A percentile compares a stretch with the other conserved stretches of the same genome.
These are phyloP conservation scores for Pyrgilauda ruficollis DNA, from an alignment of 2,113 vertebrate genomes.

Conservation along the genomic window DNA sequence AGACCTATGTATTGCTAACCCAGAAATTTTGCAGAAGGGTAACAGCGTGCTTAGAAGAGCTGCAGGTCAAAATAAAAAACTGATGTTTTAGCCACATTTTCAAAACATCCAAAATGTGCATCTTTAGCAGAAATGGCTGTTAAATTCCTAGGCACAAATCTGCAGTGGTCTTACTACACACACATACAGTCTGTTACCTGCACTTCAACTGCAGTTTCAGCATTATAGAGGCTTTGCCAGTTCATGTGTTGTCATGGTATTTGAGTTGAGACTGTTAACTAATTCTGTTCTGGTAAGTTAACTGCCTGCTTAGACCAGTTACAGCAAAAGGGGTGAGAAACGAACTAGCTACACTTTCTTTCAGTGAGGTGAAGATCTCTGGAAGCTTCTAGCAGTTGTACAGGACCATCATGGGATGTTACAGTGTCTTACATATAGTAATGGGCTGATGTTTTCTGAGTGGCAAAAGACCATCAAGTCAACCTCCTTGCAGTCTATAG, in stretches of 20 bases:
- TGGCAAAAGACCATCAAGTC: neutral
- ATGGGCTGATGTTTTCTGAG: neutral
- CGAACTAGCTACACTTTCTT: neutral
- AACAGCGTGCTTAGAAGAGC: neutral
- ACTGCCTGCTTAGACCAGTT: neutral
- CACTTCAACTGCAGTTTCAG: neutral
- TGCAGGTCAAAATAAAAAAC: neutral
- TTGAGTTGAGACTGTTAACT: neutral
- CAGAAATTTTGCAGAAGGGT: neutral
- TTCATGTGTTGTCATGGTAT: neutral
- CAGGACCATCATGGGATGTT: neutral
- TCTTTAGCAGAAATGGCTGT: neutral
- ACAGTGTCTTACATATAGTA: neutral
- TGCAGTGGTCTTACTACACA: neutral
- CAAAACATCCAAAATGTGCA: fast-evolving
- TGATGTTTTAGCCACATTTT: neutral
- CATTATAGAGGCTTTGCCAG: neutral
- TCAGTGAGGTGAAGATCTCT: neutral
- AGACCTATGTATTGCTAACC: neutral
- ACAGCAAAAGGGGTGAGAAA: neutral
- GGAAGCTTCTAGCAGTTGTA: neutral
- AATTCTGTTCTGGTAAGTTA: neutral
- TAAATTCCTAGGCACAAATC: neutral
- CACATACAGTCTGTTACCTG: neutral
- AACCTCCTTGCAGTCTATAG: neutral